Evolutionary conservation across 2,113 vertebrate species (phyloP).

Genomic region (Sminthopsis crassicaudata): DNA sequence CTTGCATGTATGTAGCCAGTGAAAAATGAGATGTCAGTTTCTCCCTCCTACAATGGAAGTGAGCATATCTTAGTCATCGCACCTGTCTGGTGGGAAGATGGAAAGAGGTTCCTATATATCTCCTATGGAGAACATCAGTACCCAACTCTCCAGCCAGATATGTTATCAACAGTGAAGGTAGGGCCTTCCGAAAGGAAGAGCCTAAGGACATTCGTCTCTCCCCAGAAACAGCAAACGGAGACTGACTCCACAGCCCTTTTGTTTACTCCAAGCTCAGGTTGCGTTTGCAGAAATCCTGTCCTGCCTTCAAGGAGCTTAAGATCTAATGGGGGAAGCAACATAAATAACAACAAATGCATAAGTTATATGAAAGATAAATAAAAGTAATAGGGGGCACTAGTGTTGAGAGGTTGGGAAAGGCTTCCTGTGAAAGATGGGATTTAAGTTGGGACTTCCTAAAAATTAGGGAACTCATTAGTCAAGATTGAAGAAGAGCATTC

Average conservation of each 20-base stretch:
- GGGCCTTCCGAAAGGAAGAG: not conserved
- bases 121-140: not conserved
- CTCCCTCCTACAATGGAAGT: constrained; percentile 21
- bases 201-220: not conserved
- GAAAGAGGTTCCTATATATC: not conserved
- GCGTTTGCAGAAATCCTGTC: constrained; percentile 80
- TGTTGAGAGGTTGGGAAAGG: not conserved
- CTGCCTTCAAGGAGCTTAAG: not conserved
- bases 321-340: not conserved
- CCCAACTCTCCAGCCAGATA: not conserved
- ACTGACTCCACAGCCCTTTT: constrained; percentile 65
- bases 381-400: not conserved
- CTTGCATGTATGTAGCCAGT: constrained; percentile 13
- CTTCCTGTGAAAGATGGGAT: not conserved
- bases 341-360: not conserved
- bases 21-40: constrained; percentile 18
- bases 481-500: not conserved
- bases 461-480: not conserved
- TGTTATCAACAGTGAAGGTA: not conserved
- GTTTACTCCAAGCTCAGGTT: constrained; percentile 69
- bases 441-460: not conserved
- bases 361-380: not conserved
- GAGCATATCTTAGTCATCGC: constrained; percentile 20
- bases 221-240: constrained; percentile 23
- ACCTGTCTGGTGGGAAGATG: not conserved